phyloP scores from a whole-genome alignment of 2,797 vertebrate genomes.

The Toxotes lorentzi region DNA sequence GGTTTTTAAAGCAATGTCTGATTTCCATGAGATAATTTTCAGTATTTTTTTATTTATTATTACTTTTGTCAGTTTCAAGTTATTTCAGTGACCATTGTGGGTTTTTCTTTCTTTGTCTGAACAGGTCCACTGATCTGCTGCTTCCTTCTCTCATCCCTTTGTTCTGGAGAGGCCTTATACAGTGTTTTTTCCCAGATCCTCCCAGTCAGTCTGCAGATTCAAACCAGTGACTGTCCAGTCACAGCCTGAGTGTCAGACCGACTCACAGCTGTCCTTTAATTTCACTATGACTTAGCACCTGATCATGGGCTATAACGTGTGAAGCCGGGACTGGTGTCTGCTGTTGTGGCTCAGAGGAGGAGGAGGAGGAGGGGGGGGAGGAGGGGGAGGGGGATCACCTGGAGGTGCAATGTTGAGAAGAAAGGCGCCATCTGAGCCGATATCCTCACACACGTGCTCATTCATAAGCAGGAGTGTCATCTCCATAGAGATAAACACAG shows the following conservation, averaged over 20 bases:
- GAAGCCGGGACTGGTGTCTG: not conserved
- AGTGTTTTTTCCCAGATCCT: constrained; percentile 11
- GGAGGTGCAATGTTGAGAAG: constrained; percentile 1
- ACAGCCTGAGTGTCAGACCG: not conserved
- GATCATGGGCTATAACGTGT: not conserved
- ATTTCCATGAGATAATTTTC: too few relatives aligned
- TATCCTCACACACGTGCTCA: not conserved
- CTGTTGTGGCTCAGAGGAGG: not conserved
- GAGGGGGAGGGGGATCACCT: not conserved
- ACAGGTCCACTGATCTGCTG: too few relatives aligned
- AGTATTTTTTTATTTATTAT: too few relatives aligned
- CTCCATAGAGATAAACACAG: not conserved
- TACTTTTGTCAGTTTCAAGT: too few relatives aligned
- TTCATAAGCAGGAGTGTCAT: not conserved
- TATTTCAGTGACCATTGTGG: too few relatives aligned
- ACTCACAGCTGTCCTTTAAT: not conserved
- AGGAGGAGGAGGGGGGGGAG: not conserved
- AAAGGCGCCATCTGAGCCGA: not conserved
- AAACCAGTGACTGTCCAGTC: constrained; percentile 12
- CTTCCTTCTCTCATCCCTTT: too few relatives aligned
- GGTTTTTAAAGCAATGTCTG: too few relatives aligned
- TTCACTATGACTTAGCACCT: not conserved
- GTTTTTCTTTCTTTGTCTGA: too few relatives aligned
- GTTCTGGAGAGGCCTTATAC: not conserved
- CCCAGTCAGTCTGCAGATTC: not conserved